Evolutionary conservation across 2,888 invertebrate species (phyloP).

Genomic region (Periphyllus acericola): DNA sequence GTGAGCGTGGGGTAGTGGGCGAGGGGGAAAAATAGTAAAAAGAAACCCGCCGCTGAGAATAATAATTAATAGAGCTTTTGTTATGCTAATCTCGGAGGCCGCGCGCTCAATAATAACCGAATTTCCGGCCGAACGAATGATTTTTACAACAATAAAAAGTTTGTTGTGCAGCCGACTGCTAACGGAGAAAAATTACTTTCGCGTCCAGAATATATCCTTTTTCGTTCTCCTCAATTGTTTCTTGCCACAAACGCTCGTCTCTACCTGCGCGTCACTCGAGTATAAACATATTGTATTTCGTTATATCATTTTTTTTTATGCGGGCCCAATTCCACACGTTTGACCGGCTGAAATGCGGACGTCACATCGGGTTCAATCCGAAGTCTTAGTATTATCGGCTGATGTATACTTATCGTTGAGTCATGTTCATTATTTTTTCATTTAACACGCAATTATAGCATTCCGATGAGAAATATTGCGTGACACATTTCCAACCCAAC

Average conservation of each 20-base stretch:
- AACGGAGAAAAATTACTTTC: conserved; percentile 4
- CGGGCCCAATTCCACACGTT: neutral
- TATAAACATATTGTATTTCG: too few species aligned
- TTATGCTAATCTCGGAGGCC: conserved; percentile 41
- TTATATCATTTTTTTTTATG: neutral
- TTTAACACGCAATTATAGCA: too few species aligned
- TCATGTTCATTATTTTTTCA: too few species aligned
- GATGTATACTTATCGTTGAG: too few species aligned
- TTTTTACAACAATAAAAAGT: conserved; percentile 10
- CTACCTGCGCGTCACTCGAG: neutral
- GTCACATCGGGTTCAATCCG: neutral
- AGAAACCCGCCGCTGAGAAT: neutral
- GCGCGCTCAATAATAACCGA: conserved; percentile 18
- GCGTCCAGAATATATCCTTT: neutral
- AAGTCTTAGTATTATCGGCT: too few species aligned
- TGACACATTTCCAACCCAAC: too few species aligned
- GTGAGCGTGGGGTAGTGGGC: neutral
- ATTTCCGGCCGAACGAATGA: neutral
- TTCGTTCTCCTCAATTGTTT: neutral
- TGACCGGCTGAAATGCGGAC: neutral
- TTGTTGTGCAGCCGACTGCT: neutral
- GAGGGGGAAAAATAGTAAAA: neutral
- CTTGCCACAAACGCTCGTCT: neutral
- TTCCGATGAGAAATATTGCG: too few species aligned
- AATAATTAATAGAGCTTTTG: conserved; percentile 43